Evolutionary conservation across 2,888 invertebrate species (phyloP), one percentile per base, ranked within the genome.

Genomic region (Leucoma salicis): DNA sequence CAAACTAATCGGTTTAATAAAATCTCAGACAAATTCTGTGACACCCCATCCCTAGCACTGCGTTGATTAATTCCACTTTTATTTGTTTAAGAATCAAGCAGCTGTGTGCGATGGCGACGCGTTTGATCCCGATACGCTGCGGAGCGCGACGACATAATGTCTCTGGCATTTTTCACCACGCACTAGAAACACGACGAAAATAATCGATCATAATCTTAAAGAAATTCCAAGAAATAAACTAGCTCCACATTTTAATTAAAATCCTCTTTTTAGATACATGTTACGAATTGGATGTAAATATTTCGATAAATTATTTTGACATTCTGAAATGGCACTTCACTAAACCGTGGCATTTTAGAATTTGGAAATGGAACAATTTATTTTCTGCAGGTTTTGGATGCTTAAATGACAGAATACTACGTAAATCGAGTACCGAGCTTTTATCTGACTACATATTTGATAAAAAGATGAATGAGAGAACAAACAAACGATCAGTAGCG

Each of bases 11-110:
- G n/a, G n/a, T 16, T 7, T 29, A 28, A 11, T 5, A 32, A 16
- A 35, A 32, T 5, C 46, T 33, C 31, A 35, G 57, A 40, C 44
- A 32, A 35, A 46, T 42, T 33, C n/a, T 48, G 48, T 37, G 42
- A 35, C 39, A 49, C 61, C 69, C 63, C 82, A 81, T 74, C 82
- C 78, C 84, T 82, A 81, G 57, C 56, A 53, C 35, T 57, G 62
- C 59, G 71, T 82, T 87, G 88, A 88, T 88, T 86, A 84, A 88
- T 87, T 75, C 74, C 67, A 78, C 74, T 88, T 88, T 86, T 84
- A 88, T 88, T 88, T 84, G 85, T 85, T 73, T 78, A 77, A 81
- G 79, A 81, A 77, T 79, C 71, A 75, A 70, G 73, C 84, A 80
- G 82, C 82, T 82, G 44, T 40, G 39, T 36, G 39, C 33, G 44